Evolutionary conservation across 2,888 invertebrate species (phyloP).

Genomic region (Globia sparganii): DNA sequence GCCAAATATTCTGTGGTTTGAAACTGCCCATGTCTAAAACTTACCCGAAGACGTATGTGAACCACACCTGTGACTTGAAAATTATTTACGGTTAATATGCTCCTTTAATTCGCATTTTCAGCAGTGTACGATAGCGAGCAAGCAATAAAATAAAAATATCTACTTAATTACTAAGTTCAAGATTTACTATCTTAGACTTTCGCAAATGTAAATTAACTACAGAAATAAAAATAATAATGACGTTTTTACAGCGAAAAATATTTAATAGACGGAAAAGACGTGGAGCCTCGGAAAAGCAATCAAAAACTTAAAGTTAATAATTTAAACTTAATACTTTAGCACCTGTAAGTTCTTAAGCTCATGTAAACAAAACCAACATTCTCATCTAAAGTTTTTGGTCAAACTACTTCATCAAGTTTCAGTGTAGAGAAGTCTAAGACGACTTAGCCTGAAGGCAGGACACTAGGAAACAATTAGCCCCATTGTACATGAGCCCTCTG

Average conservation of each 20-base stretch:
- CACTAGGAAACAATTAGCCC: constrained; percentile 59
- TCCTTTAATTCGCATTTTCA: background rate
- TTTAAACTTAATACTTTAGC: background rate
- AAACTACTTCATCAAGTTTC: constrained; percentile 14
- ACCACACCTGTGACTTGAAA: background rate
- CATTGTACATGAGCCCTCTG: constrained; percentile 50
- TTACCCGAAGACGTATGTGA: no score
- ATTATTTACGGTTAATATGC: background rate
- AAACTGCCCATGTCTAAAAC: background rate
- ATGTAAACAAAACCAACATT: constrained; percentile 11
- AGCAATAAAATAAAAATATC: background rate
- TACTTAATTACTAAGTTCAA: background rate
- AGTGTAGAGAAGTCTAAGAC: constrained; percentile 18
- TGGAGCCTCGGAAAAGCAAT: background rate
- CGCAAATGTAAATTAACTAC: background rate
- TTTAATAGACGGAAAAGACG: background rate
- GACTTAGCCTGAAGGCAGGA: constrained; percentile 47
- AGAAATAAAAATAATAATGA: background rate
- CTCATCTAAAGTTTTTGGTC: background rate
- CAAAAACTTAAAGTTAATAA: background rate
- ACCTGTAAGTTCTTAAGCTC: background rate
- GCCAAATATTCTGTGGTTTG: constrained; percentile 11
- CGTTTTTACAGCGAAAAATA: background rate
- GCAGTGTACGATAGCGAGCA: background rate
- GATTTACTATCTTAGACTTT: background rate